These are phyloP conservation scores for Chaunax sp. DNA, from an alignment of 2,797 vertebrate species.

Conservation along the genomic window DNA sequence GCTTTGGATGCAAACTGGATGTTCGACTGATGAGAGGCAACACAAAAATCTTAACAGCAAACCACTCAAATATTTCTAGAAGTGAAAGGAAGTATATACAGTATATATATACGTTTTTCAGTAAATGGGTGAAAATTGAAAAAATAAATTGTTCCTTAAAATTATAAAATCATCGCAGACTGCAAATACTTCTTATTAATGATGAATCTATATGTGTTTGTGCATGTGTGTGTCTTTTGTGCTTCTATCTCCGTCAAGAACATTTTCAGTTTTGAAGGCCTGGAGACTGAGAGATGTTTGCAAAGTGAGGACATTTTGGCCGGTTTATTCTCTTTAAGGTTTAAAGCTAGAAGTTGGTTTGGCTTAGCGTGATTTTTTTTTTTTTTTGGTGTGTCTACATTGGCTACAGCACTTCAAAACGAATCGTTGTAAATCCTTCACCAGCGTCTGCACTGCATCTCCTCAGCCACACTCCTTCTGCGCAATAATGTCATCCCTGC, in stretches of 20 bases:
- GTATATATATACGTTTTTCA: not conserved
- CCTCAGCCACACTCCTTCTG: no score
- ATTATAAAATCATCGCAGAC: not conserved
- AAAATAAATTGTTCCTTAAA: not conserved
- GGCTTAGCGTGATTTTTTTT: not conserved
- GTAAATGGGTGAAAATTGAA: not conserved
- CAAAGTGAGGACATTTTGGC: constrained; percentile 1
- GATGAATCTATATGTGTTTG: not conserved
- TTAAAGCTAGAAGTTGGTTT: not conserved
- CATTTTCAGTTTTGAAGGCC: not conserved
- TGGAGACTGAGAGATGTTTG: not conserved
- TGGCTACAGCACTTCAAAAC: not conserved
- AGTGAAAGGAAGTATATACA: not conserved
- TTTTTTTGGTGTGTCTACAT: not conserved
- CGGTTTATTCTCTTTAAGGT: not conserved
- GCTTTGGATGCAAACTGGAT: not conserved
- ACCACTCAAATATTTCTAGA: not conserved
- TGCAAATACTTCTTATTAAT: not conserved
- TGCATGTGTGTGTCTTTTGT: not conserved
- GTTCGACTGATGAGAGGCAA: not conserved
- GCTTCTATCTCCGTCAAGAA: not conserved
- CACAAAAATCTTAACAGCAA: not conserved
- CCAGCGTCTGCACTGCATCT: no score
- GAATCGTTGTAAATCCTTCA: no score
- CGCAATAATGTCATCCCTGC: no score